Base-by-base conservation (phyloP, 2,888 invertebrate genomes). In the Eustalomyia histrio region DNA sequence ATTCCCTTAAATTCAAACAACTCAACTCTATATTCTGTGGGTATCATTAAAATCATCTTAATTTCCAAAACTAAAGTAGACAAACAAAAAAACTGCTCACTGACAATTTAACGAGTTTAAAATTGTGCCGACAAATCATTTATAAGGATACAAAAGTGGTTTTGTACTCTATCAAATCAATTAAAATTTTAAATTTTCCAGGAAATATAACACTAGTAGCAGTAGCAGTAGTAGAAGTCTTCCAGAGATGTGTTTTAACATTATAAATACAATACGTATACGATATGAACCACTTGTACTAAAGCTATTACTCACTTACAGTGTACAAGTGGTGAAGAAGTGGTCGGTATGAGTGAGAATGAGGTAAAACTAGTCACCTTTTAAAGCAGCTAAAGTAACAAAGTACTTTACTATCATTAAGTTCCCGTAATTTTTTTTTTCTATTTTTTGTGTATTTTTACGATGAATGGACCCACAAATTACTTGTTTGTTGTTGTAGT, bases 111-210 rank as follows among this genome's bases (percentile, higher is more conserved):
- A 76, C 63, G 69, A 76, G 52, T 58, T 47, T 64, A 7, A 35
- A 69, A 64, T 76, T 64, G 16, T 55, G 53, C 35, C 60, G 60
- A 67, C 60, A 72, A 78, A 65, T 61, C 65, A 67, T 67, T 72
- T 67, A n/a, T 35, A 58, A 61, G 53, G 53, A 53, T 33, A 60
- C 47, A 43, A 35, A 24, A 47, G 57, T 29, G 57, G 53, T 55
- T 78, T 67, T 57, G 47, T 50, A 61, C 60, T 78, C 60, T 75
- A 75, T 69, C 64, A 69, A 79, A 75, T 79, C 79, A 79, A 79
- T 79, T 79, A 79, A 75, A 75, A 69, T 75, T 75, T 75, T 50
- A 69, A 79, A 69, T 69, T 79, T 58, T 69, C 33, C 74, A 43
- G 64, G 16, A 69, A 53, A 69, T 64, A n/a, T 21, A 63, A 60